Evolutionary conservation across 1,140 invertebrate genomes (phyloP).

Genomic region (Eubasilissa regina): DNA sequence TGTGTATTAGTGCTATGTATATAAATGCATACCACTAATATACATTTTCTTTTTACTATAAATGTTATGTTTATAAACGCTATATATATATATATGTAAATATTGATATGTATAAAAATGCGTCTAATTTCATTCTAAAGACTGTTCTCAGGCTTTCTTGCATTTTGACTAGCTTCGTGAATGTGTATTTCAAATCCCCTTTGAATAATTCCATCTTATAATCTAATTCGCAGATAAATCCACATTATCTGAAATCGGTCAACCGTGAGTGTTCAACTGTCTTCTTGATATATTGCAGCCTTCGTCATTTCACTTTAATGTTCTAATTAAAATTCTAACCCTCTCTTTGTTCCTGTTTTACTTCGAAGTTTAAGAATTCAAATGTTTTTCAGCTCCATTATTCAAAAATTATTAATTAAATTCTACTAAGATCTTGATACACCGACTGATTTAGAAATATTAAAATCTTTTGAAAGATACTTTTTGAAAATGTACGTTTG

Average conservation of each 20-base stretch:
- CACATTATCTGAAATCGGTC: conserved; percentile 27
- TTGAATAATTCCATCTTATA: conserved; percentile 37
- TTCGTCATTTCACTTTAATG: conserved; percentile 46
- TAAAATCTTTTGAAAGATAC: no score
- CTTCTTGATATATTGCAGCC: conserved; percentile 38
- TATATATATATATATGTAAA: no score
- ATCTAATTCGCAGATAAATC: conserved; percentile 41
- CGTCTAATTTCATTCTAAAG: no score
- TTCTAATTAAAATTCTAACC: conserved; percentile 39
- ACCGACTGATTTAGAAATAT: no score
- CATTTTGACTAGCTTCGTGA: conserved; percentile 2
- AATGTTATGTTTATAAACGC: no score
- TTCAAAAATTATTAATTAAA: not conserved
- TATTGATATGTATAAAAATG: no score
- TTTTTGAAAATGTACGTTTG: no score
- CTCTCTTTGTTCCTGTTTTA: conserved; percentile 15
- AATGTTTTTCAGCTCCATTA: conserved; percentile 13
- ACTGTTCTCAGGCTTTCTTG: not conserved
- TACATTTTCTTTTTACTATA: no score
- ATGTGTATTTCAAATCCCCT: conserved; percentile 19
- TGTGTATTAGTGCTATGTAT: no score
- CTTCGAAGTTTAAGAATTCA: conserved; percentile 3
- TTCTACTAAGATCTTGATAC: not conserved
- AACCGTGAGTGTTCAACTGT: conserved; percentile 30
- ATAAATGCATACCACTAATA: no score